Evolutionary conservation across 2,888 invertebrate genomes (phyloP).

Genomic region (Pristionchus entomophagus): DNA sequence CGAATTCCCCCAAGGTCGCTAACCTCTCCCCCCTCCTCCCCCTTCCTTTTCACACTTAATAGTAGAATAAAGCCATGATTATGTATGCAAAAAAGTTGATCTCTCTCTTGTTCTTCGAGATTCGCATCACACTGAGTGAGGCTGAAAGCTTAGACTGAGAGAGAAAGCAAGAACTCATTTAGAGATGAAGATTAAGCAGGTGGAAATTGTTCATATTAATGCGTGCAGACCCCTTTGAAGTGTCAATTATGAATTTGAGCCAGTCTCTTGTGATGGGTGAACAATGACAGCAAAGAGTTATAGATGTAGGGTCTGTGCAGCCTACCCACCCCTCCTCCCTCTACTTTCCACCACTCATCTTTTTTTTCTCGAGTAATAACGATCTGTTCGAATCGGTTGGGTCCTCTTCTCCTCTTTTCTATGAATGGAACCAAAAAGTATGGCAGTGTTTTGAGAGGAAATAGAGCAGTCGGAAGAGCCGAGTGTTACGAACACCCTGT

Average conservation of each 20-base stretch:
- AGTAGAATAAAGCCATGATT: no score
- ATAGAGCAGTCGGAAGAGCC: background rate
- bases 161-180: background rate
- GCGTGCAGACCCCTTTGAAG: background rate
- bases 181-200: background rate
- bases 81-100: no score
- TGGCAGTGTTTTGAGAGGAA: background rate
- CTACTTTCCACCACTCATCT: background rate
- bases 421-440: conserved; percentile 7
- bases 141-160: background rate
- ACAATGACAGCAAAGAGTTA: conserved; percentile 23
- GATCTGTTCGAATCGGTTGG: conserved; percentile 21
- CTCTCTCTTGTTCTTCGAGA: no score
- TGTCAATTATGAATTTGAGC: background rate
- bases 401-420: conserved; percentile 10
- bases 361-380: conserved; percentile 34
- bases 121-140: no score
- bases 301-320: background rate
- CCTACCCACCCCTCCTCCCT: background rate
- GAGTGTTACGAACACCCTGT: conserved; percentile 8
- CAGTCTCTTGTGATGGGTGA: conserved; percentile 18
- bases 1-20: conserved; percentile 30
- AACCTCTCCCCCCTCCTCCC: background rate
- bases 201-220: background rate
- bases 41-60: no score